A percentile compares a stretch with the other conserved stretches of the same genome.
phyloP scores from a whole-genome alignment of 2,797 vertebrate genomes.

The Oreonectes daqikongensis region DNA sequence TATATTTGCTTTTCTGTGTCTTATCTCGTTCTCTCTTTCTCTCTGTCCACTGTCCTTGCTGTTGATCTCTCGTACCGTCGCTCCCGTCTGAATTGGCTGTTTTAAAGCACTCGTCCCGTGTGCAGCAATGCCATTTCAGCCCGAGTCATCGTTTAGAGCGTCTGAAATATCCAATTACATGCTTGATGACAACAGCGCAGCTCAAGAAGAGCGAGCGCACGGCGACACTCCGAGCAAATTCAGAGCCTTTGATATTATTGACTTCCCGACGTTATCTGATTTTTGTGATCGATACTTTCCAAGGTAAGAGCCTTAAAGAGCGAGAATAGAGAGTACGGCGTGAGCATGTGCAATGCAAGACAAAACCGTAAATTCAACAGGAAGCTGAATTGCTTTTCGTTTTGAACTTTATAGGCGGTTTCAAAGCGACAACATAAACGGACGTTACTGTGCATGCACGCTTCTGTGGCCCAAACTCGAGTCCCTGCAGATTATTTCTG shows the following conservation, averaged over 20 bases:
- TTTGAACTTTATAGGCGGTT: no score
- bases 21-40: neutral
- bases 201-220: neutral
- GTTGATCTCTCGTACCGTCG: neutral
- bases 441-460: no score
- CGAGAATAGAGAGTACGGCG: neutral
- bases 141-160: neutral
- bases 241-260: neutral
- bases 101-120: neutral
- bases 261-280: neutral
- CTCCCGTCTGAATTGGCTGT: neutral
- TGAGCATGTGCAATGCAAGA: no score
- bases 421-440: no score
- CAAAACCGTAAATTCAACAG: no score
- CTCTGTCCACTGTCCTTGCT: neutral
- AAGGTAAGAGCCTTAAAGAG: neutral
- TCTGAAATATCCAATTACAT: conserved; percentile 1
- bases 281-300: neutral
- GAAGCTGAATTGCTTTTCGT: no score
- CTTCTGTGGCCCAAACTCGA: no score
- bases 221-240: neutral
- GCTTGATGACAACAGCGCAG: neutral
- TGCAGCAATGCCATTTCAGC: neutral
- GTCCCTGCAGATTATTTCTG: no score
- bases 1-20: neutral